phyloP scores from a whole-genome alignment of 2,113 vertebrate species.

The Marcusenius ussheri region DNA sequence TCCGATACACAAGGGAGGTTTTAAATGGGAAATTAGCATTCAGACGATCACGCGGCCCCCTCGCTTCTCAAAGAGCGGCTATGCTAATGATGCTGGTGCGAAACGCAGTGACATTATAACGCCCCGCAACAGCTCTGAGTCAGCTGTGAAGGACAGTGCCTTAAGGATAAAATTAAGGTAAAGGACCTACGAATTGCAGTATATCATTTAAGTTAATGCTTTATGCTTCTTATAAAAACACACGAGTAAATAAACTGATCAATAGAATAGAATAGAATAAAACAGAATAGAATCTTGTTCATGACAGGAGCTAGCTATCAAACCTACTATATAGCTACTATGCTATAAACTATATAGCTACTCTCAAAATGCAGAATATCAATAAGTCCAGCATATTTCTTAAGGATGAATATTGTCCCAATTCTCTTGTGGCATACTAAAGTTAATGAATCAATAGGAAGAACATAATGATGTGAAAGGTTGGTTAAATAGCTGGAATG shows the following conservation, averaged over 20 bases:
- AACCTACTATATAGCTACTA: not conserved
- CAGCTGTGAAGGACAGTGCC: slow-evolving; percentile 28
- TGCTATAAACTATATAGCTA: not conserved
- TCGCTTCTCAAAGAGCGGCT: slow-evolving; percentile 77
- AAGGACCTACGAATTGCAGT: not conserved
- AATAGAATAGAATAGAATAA: not conserved
- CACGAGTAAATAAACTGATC: not conserved
- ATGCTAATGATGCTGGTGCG: slow-evolving; percentile 78
- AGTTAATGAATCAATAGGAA: not conserved
- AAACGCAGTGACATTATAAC: slow-evolving; percentile 63
- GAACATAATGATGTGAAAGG: not conserved
- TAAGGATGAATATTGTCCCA: not conserved
- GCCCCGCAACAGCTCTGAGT: slow-evolving; percentile 27
- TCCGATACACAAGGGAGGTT: slow-evolving; percentile 73
- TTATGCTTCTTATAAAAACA: not conserved
- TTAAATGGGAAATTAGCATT: slow-evolving; percentile 88
- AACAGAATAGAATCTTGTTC: not conserved
- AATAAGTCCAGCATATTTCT: not conserved
- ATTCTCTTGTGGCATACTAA: not conserved
- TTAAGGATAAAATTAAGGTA: not conserved
- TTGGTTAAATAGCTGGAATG: not conserved
- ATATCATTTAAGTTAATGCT: not conserved
- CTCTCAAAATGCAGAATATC: not conserved
- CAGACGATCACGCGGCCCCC: slow-evolving; percentile 77
- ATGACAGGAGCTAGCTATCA: not conserved